Conservation (phyloP, 1,140 invertebrate species). For the roundworm (Caenorhabditis elegans) region WBcel235 BX284604.4:11832501-11833000, state of each 20-base stretch:
- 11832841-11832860: no score
- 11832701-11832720: no score
- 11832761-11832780: neutral
- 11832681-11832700: no score
- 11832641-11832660: no score
- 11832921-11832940: no score
- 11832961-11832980: no score
- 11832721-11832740: neutral
- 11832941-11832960: no score
- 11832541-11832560: neutral
- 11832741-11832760: neutral
- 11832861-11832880: no score
- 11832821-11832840: neutral
- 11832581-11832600: neutral
- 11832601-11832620: neutral
- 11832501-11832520: neutral
- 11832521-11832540: neutral
- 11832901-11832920: no score
- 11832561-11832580: neutral
- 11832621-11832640: neutral
- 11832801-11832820: neutral
- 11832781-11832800: neutral
- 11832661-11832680: no score
- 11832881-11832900: no score
- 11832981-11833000: no score